Base-by-base conservation (phyloP, 2,888 invertebrate species). In the Cepaea hortensis region DNA sequence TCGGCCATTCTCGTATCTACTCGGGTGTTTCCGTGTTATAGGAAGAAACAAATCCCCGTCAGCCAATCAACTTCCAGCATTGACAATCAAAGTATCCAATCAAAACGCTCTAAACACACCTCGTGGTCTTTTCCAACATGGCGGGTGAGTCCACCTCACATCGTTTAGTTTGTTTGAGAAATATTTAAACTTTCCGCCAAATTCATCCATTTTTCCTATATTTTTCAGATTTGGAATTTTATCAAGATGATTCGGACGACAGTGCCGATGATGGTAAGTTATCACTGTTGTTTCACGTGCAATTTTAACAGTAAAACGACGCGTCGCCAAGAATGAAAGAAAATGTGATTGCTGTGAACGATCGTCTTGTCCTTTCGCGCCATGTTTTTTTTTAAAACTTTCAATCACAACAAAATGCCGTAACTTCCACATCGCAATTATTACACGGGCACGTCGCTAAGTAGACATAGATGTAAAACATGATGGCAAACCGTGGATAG, bases 101-200 rank as follows among this genome's bases (percentile, higher is more conserved):
- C 89, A 90, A 77, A 87, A 86, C 70, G 85, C 87, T 84, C 84
- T 77, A 90, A 87, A 85, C 89, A 92, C 89, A 91, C 91, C 91
- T 91, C 92, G 93, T 91, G 92, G 92, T 91, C 91, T 92, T 91
- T 91, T 92, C 92, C 93, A 93, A 93, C 90, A 93, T 93, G 93
- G 93, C 93, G 93, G 93, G 93, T 93, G 92, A 93, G 93, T 92
- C 91, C 91, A 91, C 92, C 92, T 92, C 92, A 92, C 91, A 91
- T 92, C 91, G 90, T 90, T 90, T 90, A 90, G 89, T 91, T 91
- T 90, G 92, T 92, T 91, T 91, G 90, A 90, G 89, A 88, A 87
- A 90, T 90, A 90, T 92, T 92, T 90, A 86, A 90, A 91, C 89
- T 89, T 89, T 83, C 89, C 88, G 89, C 89, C 88, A 85, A 90